A percentile compares a stretch with the other conserved stretches of the same genome.
These are phyloP conservation scores for Graphium colonna DNA, from an alignment of 2,888 invertebrate species.

Conservation along the genomic window DNA sequence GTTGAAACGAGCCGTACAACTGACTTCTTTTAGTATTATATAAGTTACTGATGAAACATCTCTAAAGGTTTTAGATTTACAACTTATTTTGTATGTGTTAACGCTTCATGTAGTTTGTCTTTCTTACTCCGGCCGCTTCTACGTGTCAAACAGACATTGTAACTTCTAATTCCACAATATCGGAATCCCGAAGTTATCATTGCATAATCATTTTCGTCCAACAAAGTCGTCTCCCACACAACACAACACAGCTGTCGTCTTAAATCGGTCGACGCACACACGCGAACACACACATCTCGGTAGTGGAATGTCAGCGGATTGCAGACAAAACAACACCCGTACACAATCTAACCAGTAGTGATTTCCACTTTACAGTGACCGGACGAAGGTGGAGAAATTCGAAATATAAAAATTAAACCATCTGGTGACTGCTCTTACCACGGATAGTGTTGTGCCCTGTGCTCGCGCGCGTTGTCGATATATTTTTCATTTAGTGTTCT, in stretches of 20 bases:
- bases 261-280: conserved; percentile 36
- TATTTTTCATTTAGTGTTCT: conserved; percentile 53
- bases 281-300: conserved; percentile 55
- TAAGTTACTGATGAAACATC: no score
- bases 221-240: conserved; percentile 32
- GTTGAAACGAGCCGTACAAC: no score
- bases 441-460: conserved; percentile 51
- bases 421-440: conserved; percentile 45
- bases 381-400: conserved; percentile 74
- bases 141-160: conserved; percentile 3
- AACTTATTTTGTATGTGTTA: no score
- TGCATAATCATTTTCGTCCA: conserved; percentile 18
- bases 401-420: conserved; percentile 52
- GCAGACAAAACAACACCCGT: conserved; percentile 35
- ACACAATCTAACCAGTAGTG: conserved; percentile 70
- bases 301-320: conserved; percentile 54
- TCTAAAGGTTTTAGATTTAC: no score
- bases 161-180: conserved; percentile 1
- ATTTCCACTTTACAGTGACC: conserved; percentile 78
- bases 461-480: conserved; percentile 56
- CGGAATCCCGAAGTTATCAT: neutral
- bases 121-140: no score
- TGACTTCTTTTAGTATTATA: no score
- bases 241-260: conserved; percentile 29
- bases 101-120: no score